These are phyloP conservation scores for Phyllopteryx taeniolatus DNA, from an alignment of 2,113 vertebrate species.

Conservation along the genomic window DNA sequence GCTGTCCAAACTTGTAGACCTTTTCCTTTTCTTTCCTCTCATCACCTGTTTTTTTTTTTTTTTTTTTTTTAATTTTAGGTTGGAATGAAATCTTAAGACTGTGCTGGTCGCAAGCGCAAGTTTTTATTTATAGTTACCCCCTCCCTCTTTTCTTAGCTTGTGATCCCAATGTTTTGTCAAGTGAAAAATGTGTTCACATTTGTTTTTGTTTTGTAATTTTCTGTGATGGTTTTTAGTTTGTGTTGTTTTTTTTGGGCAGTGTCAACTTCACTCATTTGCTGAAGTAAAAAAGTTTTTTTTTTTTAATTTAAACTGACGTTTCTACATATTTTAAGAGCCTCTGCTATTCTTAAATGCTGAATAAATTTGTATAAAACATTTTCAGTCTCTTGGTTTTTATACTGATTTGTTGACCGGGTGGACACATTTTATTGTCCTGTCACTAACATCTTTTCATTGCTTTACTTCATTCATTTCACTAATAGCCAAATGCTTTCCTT, in stretches of 20 bases:
- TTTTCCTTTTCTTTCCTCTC: constrained; percentile 31
- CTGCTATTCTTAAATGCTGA: constrained; percentile 81
- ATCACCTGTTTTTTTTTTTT: constrained; percentile 38
- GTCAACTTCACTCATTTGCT: constrained; percentile 74
- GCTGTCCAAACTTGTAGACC: constrained; percentile 72
- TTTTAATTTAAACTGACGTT: constrained; percentile 74
- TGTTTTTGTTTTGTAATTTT: constrained; percentile 59
- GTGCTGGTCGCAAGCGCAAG: constrained; percentile 84
- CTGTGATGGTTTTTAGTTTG: constrained; percentile 75
- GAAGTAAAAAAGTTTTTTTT: constrained; percentile 62
- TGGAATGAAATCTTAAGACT: constrained; percentile 72
- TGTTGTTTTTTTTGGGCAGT: constrained; percentile 67
- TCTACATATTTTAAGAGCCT: constrained; percentile 80
- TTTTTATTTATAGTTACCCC: constrained; percentile 91
- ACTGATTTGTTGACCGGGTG: background rate
- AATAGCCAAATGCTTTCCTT: background rate
- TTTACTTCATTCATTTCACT: background rate
- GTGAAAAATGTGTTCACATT: constrained; percentile 48
- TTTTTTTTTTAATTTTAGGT: constrained; percentile 49
- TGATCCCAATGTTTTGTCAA: constrained; percentile 77
- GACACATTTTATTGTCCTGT: background rate
- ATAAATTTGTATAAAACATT: constrained; percentile 81
- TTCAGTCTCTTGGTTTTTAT: constrained; percentile 50
- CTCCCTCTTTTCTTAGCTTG: constrained; percentile 68
- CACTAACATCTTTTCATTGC: background rate